Conservation (phyloP, 2,113 vertebrate species). For the Oncorhynchus masou region DNA sequence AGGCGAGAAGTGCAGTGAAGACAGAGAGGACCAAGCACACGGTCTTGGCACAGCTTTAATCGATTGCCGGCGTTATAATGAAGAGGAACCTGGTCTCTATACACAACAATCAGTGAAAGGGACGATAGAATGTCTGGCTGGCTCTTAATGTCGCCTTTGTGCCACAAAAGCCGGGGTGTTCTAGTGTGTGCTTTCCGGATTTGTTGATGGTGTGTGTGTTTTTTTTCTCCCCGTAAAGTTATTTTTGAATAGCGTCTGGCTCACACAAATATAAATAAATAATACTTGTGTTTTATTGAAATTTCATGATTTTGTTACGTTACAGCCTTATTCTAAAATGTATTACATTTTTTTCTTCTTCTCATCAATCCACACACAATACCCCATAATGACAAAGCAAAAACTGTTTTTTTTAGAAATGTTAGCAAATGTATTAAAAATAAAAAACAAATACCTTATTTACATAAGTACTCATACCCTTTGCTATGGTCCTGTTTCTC, state of each 20-base stretch:
- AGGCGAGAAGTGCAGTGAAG: not conserved
- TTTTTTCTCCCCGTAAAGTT: not conserved
- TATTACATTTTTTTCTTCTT: no score
- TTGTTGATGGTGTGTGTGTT: not conserved
- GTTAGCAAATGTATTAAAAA: no score
- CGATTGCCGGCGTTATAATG: constrained; percentile 35
- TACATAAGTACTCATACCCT: no score
- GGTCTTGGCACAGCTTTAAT: constrained; percentile 43
- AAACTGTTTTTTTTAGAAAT: no score
- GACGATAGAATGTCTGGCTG: constrained; percentile 33
- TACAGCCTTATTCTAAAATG: no score
- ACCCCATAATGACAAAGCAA: no score
- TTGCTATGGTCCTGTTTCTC: no score
- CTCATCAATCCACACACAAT: no score
- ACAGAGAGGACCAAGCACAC: constrained; percentile 20
- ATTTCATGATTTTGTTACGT: no score
- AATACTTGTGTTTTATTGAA: no score
- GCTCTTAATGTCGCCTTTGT: constrained; percentile 40
- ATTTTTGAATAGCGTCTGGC: constrained; percentile 1
- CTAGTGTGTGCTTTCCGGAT: constrained; percentile 32
- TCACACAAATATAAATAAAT: no score
- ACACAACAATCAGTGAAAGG: constrained; percentile 35
- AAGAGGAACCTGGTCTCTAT: constrained; percentile 44
- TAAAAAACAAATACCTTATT: no score
- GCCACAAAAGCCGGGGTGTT: constrained; percentile 45